Evolutionary conservation across 2,888 invertebrate genomes (phyloP), one percentile per base, ranked within the genome.

Genomic region (Thereva nobilitata): DNA sequence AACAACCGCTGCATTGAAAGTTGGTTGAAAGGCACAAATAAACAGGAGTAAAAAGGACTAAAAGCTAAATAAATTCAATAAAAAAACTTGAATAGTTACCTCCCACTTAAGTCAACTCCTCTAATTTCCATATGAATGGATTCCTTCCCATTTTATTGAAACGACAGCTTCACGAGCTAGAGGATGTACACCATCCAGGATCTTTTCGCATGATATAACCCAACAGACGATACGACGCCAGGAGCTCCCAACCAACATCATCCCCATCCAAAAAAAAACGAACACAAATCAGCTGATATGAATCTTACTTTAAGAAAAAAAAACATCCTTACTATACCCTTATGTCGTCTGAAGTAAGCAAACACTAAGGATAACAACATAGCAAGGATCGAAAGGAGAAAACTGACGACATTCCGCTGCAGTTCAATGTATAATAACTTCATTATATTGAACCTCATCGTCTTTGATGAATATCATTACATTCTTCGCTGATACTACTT

Each of bases 351-450:
- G 23, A 23, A 23, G 23, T 23, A 23, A 23, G 23, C 23, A 23
- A 23, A 23, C 23, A 23, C 23, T 23, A 23, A 23, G 23, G 23
- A 23, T 23, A 23, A 23, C 23, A 23, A 23, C 40, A 38, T 6
- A 40, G 9, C 35, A 50, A 38, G 5, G 50, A 12, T 23, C 12
- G 37, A 61, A 38, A 3, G 10, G 38, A 9, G 34, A 6, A 40
- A 50, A 7, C 50, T 23, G 61, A 23, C 41, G 23, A 61, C 50
- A 34, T 61, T 61, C 4, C 61, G 61, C 10, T 61, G 61, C 61
- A 59, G 37, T 37, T 50, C 49, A 61, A 61, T 50, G 50, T 61
- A 50, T 61, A 61, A 61, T 50, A 61, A 61, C 37, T 61, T 61
- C 41, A 23, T 23, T 40, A 61, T 40, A 50, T 49, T 49, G 41